Conservation (phyloP, 2,888 invertebrate genomes). For the Cryptophagus acutangulus region DNA sequence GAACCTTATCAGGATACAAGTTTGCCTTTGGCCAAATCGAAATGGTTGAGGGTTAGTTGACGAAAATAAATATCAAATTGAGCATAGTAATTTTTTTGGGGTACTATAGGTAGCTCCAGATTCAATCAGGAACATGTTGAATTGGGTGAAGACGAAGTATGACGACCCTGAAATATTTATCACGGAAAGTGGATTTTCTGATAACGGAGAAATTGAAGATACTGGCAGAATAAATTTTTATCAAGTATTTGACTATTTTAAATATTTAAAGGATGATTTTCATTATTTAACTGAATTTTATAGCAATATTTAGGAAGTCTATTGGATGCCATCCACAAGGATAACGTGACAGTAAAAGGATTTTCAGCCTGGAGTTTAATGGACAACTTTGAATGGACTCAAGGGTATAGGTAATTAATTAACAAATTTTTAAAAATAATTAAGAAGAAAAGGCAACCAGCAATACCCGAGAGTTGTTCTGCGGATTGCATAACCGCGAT, state of each 20-base stretch:
- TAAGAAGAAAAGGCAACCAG: neutral
- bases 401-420: conserved; percentile 49
- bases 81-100: too few relatives aligned
- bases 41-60: conserved; percentile 24
- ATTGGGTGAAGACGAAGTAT: conserved; percentile 43
- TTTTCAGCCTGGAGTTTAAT: conserved; percentile 60
- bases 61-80: too few relatives aligned
- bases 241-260: conserved; percentile 19
- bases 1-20: conserved; percentile 53
- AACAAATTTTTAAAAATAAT: neutral
- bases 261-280: neutral
- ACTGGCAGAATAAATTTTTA: conserved; percentile 45
- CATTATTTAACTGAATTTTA: neutral
- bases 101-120: conserved; percentile 52
- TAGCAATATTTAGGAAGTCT: conserved; percentile 30
- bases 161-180: conserved; percentile 54
- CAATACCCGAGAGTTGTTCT: too few relatives aligned
- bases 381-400: conserved; percentile 60
- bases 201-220: conserved; percentile 48
- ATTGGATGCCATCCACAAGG: conserved; percentile 36
- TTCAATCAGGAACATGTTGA: conserved; percentile 54
- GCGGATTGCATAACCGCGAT: too few relatives aligned
- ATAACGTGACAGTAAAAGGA: conserved; percentile 49
- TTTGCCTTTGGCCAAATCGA: conserved; percentile 51
- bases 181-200: conserved; percentile 57